Evolutionary conservation across 1,140 invertebrate genomes (phyloP).

Genomic region (Drosophila parvula): DNA sequence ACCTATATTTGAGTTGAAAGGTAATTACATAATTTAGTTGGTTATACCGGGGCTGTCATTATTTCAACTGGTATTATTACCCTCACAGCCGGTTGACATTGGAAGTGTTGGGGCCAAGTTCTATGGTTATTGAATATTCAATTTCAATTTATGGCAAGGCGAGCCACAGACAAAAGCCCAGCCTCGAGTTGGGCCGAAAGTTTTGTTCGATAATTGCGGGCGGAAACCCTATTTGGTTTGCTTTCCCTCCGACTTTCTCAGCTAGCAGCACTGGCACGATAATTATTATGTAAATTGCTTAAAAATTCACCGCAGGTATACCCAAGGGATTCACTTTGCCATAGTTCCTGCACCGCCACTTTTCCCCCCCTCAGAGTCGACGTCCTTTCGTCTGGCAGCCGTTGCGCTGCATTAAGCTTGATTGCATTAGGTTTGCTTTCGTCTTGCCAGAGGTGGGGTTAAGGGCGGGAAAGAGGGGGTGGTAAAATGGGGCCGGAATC

Average conservation of each 20-base stretch:
- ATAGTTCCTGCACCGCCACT: neutral
- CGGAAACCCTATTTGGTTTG: constrained; percentile 16
- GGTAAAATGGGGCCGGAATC: neutral
- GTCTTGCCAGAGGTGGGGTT: constrained; percentile 41
- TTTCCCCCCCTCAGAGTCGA: neutral
- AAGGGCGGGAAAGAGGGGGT: neutral
- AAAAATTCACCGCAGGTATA: constrained; percentile 79
- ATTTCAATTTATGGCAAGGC: constrained; percentile 43
- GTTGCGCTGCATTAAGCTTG: constrained; percentile 77
- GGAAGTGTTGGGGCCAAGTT: neutral
- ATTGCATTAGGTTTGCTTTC: constrained; percentile 81
- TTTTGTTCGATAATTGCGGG: constrained; percentile 74
- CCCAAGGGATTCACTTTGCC: constrained; percentile 76
- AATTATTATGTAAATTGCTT: constrained; percentile 82
- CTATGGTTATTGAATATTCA: constrained; percentile 40
- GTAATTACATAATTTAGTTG: neutral
- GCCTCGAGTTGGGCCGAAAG: constrained; percentile 54
- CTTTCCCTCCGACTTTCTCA: constrained; percentile 21
- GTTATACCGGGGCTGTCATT: neutral
- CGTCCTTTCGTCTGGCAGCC: constrained; percentile 64
- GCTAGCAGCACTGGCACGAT: constrained; percentile 56
- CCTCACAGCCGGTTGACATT: neutral
- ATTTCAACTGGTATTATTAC: constrained; percentile 1
- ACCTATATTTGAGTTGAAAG: neutral
- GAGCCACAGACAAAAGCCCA: constrained; percentile 28